Evolutionary conservation across 2,888 invertebrate species (phyloP).

Genomic region (Acleris holmiana): DNA sequence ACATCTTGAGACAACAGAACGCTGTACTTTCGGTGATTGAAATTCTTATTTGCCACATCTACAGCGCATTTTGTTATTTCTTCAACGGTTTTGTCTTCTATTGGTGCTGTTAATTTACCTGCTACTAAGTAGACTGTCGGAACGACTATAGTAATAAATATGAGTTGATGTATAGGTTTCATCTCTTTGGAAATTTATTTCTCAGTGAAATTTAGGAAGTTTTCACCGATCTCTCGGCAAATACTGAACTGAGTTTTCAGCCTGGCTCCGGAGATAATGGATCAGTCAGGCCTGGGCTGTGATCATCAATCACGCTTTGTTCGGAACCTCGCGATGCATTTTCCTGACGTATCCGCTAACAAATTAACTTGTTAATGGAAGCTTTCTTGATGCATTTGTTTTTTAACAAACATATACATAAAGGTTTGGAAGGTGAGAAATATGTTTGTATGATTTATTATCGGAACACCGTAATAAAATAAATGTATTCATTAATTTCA

Average conservation of each 20-base stretch:
- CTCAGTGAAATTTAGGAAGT: background rate
- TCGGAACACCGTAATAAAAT: too few species aligned
- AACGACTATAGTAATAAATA: background rate
- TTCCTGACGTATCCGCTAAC: slow-evolving; percentile 14
- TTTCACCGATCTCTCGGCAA: background rate
- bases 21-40: slow-evolving; percentile 55
- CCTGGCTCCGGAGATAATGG: slow-evolving; percentile 14
- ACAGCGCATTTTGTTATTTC: slow-evolving; percentile 51
- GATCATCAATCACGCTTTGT: slow-evolving; percentile 59
- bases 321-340: slow-evolving; percentile 41
- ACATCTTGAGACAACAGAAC: slow-evolving; percentile 57
- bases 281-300: background rate
- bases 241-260: slow-evolving; percentile 3
- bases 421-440: too few species aligned
- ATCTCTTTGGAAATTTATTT: background rate
- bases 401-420: background rate
- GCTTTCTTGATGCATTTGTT: slow-evolving; percentile 22
- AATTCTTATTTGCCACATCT: slow-evolving; percentile 60
- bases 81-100: slow-evolving; percentile 40
- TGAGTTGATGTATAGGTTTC: background rate
- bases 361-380: slow-evolving; percentile 28
- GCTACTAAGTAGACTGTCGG: background rate
- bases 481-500: too few species aligned
- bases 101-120: slow-evolving; percentile 38
- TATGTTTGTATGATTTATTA: too few species aligned